phyloP scores from a whole-genome alignment of 2,888 invertebrate species.

The Sesamia inferens region DNA sequence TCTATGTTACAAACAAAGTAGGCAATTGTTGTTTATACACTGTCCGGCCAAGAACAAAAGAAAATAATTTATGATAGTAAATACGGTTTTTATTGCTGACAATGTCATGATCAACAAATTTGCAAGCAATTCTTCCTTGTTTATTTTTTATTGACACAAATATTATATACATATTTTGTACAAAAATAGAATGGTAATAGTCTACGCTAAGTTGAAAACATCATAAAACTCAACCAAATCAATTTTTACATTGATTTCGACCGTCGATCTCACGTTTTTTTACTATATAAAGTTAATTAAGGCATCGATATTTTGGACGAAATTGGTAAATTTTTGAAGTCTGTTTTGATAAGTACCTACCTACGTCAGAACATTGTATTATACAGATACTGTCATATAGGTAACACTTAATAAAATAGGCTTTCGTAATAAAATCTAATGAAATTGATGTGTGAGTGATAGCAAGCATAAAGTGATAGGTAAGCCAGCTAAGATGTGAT shows the following conservation, averaged over 20 bases:
- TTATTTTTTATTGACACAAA: constrained; percentile 11
- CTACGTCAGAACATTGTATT: too few species aligned
- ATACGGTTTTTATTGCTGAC: constrained; percentile 28
- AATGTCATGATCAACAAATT: constrained; percentile 28
- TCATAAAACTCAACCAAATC: background rate
- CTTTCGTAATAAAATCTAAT: too few species aligned
- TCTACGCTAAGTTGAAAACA: background rate
- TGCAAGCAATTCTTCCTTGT: constrained; percentile 10
- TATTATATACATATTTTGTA: background rate
- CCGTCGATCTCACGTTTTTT: too few species aligned
- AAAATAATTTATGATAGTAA: constrained; percentile 24
- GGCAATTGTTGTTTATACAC: constrained; percentile 4
- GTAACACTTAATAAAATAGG: too few species aligned
- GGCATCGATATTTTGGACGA: background rate
- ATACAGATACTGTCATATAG: too few species aligned
- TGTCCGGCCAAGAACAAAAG: constrained; percentile 9
- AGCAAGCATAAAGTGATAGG: background rate
- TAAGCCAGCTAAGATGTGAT: background rate
- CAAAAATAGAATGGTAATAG: background rate
- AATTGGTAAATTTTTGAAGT: background rate
- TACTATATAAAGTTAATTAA: too few species aligned
- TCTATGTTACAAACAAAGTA: background rate
- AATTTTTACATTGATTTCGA: too few species aligned
- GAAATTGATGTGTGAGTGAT: too few species aligned
- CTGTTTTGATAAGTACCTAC: background rate